A percentile compares a stretch with the other conserved stretches of the same genome.
These are phyloP conservation scores for Norana najaformis DNA, from an alignment of 2,888 invertebrate species.

Conservation along the genomic window DNA sequence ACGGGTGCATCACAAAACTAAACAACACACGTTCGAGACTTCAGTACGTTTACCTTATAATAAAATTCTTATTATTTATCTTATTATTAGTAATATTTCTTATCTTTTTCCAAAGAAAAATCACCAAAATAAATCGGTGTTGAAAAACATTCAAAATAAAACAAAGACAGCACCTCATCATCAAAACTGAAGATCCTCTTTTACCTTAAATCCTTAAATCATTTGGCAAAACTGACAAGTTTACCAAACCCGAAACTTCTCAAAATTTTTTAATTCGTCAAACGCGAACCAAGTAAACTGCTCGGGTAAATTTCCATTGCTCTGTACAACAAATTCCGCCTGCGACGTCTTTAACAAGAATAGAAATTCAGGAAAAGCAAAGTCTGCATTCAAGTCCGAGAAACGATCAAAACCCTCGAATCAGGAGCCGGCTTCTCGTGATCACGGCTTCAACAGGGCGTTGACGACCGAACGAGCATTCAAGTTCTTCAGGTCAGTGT, in stretches of 20 bases:
- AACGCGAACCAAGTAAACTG: not conserved
- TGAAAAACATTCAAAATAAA: not conserved
- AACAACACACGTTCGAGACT: not conserved
- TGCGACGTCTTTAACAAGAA: not conserved
- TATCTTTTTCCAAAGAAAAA: not conserved
- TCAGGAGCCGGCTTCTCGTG: not conserved
- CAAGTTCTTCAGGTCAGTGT: constrained; percentile 92
- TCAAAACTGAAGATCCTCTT: not conserved
- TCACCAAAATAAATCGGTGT: not conserved
- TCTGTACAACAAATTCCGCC: not conserved
- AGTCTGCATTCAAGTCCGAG: not conserved
- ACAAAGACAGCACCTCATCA: not conserved
- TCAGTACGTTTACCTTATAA: not conserved
- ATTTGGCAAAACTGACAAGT: not conserved
- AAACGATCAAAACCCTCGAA: not conserved
- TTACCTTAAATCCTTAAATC: not conserved
- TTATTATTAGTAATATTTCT: not conserved
- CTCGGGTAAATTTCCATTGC: not conserved
- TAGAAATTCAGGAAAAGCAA: constrained; percentile 5
- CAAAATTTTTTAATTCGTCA: not conserved
- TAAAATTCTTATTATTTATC: not conserved
- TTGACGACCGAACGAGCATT: constrained; percentile 95
- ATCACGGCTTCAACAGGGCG: constrained; percentile 74
- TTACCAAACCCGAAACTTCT: not conserved
- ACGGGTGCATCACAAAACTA: not conserved